Evolutionary conservation across 2,888 invertebrate species (phyloP), one percentile per base, ranked within the genome.

Genomic region (Callosobruchus maculatus): DNA sequence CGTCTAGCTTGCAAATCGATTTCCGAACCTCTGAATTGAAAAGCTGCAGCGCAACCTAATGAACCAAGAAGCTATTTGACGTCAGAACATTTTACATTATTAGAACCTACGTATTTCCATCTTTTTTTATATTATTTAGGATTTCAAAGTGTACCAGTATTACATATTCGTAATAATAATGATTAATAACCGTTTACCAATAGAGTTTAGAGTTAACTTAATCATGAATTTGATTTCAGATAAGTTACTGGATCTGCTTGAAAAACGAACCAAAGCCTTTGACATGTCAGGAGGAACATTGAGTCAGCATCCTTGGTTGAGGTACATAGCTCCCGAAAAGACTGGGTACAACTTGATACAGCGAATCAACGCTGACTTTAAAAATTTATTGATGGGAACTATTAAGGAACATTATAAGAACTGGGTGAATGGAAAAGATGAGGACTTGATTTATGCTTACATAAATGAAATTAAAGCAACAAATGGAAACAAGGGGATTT

Each of bases 371-470:
- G 79, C 82, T 0, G 88, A 91, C 80, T 83, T 93, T 70, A 87
- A 88, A 76, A 81, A 82, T 18, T 88, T 91, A 72, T 86, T 93
- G 68, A 88, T 88, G 89, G 89, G 89, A 74, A 88, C 88, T 0
- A 92, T 93, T 71, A 81, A 85, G 0, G 89, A 91, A 22, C 92
- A 92, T 80, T 88, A 89, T 67, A 77, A 83, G 49, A 87, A 84
- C 0, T 88, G 89, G 80, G 82, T 85, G 0, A 81, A 88, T 0
- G 89, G 88, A 0, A 85, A 86, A 70, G 85, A 88, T 0, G 87
- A 87, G 72, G 92, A 93, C 83, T 84, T 93, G n/a, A 92, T 93
- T 70, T 91, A 91, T 81, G 88, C 91, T 71, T 93, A 90, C 79
- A 86, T 93, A 7, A 87, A 88, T 22, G 91, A 92, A 86, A 92